phyloP scores from a whole-genome alignment of 1,140 invertebrate species.

The Copidosoma floridanum region DNA sequence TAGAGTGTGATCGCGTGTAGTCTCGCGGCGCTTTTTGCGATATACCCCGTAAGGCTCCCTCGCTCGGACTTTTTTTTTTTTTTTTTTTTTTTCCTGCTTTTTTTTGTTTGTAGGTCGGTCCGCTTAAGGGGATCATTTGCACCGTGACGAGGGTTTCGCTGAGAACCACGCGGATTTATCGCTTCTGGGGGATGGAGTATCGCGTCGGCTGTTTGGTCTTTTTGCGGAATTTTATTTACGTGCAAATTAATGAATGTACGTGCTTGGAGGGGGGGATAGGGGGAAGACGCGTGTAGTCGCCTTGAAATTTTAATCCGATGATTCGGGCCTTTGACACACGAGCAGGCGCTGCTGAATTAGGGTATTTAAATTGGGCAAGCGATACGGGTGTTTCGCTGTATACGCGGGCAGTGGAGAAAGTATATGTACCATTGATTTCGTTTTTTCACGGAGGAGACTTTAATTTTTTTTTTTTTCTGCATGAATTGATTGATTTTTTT shows the following conservation, averaged over 20 bases:
- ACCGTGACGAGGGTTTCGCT: slow-evolving; percentile 16
- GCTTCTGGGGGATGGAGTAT: not conserved
- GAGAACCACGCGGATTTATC: slow-evolving; percentile 19
- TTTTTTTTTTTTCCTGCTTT: not conserved
- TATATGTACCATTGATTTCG: too few relatives aligned
- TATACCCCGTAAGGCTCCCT: too few relatives aligned
- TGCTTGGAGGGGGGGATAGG: too few relatives aligned
- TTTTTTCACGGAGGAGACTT: too few relatives aligned
- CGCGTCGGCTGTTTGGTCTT: not conserved
- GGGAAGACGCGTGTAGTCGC: not conserved
- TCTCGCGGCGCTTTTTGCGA: slow-evolving; percentile 3
- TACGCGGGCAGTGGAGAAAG: too few relatives aligned
- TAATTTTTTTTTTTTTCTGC: too few relatives aligned
- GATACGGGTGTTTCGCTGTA: too few relatives aligned
- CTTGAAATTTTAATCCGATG: slow-evolving; percentile 13
- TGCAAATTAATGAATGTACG: slow-evolving; percentile 25
- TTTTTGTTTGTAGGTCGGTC: too few relatives aligned
- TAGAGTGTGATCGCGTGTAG: not conserved
- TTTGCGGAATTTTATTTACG: slow-evolving; percentile 6
- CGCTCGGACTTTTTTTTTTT: too few relatives aligned
- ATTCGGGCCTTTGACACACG: not conserved
- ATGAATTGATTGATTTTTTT: too few relatives aligned
- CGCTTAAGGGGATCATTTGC: slow-evolving; percentile 6
- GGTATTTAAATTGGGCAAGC: too few relatives aligned
- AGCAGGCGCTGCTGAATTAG: not conserved